These are phyloP conservation scores for Amphiprion clarkii DNA, from an alignment of 2,797 vertebrate genomes.

Conservation along the genomic window DNA sequence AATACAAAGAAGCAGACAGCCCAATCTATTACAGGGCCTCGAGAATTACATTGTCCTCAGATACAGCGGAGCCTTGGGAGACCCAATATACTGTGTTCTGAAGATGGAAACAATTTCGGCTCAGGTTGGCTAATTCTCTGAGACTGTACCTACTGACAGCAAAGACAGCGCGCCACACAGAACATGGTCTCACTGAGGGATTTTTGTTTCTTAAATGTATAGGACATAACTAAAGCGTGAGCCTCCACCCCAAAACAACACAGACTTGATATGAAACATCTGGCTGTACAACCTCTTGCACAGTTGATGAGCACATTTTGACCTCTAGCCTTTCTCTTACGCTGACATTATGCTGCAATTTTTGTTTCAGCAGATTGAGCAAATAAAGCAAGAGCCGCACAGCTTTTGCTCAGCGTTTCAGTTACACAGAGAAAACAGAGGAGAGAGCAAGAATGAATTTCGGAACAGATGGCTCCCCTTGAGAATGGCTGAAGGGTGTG, in stretches of 20 bases:
- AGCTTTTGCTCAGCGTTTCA: constrained; percentile 43
- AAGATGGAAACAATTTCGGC: constrained; percentile 74
- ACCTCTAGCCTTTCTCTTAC: constrained; percentile 24
- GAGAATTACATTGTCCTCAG: constrained; percentile 73
- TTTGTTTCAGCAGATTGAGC: constrained; percentile 33
- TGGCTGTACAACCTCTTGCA: constrained; percentile 38
- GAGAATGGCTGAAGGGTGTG: constrained; percentile 59
- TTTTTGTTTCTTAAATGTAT: constrained; percentile 42
- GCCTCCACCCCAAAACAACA: background rate
- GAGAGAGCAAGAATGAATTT: constrained; percentile 12
- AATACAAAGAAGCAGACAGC: constrained; percentile 57
- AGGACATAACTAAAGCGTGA: constrained; percentile 38
- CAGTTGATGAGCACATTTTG: constrained; percentile 37
- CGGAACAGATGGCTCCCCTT: constrained; percentile 67
- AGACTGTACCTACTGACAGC: constrained; percentile 56
- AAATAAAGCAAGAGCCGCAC: background rate
- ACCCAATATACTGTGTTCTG: constrained; percentile 53
- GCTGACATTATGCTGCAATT: constrained; percentile 31
- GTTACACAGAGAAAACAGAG: constrained; percentile 27
- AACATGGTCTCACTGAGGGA: constrained; percentile 17
- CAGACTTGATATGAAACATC: constrained; percentile 51
- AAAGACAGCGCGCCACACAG: constrained; percentile 38
- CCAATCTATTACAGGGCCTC: constrained; percentile 75
- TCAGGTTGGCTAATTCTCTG: constrained; percentile 59
- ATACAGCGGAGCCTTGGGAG: constrained; percentile 57